These are phyloP conservation scores for Drosophila sordidula DNA, from an alignment of 2,888 invertebrate genomes.

Conservation along the genomic window DNA sequence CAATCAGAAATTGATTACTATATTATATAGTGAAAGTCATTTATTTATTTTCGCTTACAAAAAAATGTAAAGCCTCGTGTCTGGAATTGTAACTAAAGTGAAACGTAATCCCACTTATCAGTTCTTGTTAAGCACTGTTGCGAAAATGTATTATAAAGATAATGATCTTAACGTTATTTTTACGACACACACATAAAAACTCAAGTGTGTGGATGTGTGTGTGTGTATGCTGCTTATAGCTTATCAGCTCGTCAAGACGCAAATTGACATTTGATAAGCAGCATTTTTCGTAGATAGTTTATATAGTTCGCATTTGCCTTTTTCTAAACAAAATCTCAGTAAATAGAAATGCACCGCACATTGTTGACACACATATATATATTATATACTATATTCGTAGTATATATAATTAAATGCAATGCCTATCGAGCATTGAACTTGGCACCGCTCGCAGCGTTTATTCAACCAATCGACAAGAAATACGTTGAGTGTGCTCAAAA, in stretches of 20 bases:
- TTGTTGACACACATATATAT: conserved; percentile 9
- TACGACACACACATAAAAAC: conserved; percentile 1
- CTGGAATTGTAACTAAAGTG: conserved; percentile 2
- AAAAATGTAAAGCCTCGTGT: not conserved
- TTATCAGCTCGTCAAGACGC: conserved; percentile 25
- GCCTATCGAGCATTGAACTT: conserved; percentile 73
- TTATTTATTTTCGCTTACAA: conserved; percentile 11
- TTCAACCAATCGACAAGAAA: conserved; percentile 14
- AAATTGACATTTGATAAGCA: conserved; percentile 42
- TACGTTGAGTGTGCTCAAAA: conserved; percentile 17
- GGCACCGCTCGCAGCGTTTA: conserved; percentile 25
- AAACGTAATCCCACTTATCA: conserved; percentile 14
- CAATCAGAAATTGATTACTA: not conserved
- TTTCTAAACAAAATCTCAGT: conserved; percentile 3
- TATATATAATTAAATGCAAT: conserved; percentile 34
- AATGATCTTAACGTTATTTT: conserved; percentile 17
- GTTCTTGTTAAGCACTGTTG: conserved; percentile 4
- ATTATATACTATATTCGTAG: conserved; percentile 1
- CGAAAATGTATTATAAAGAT: conserved; percentile 33
- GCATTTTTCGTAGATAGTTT: conserved; percentile 19
- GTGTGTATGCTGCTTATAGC: not conserved
- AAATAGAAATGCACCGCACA: conserved; percentile 2
- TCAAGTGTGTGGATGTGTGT: not conserved
- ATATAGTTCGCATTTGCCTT: conserved; percentile 4
- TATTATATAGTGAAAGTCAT: conserved; percentile 17